Conservation (phyloP, 2,113 vertebrate genomes). For the Lycaon pictus region DNA sequence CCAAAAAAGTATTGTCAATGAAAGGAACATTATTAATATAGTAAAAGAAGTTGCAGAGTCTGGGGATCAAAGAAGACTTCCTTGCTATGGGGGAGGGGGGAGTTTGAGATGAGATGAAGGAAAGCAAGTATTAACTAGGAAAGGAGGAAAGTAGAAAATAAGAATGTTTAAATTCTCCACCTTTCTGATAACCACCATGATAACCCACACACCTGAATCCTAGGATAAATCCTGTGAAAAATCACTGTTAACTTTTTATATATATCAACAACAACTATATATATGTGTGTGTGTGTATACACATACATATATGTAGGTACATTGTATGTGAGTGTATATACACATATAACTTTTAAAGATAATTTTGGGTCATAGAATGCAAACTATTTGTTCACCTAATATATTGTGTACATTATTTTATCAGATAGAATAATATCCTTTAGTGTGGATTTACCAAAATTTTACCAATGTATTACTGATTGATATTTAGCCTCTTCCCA, state of each 20-base stretch:
- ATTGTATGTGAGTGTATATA: background rate
- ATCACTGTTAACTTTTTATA: slow-evolving; percentile 25
- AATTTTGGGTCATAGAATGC: background rate
- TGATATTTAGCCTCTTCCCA: slow-evolving; percentile 20
- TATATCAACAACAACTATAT: background rate
- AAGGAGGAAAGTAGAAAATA: background rate
- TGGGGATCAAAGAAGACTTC: background rate
- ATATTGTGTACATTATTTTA: background rate
- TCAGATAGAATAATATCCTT: background rate
- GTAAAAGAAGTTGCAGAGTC: background rate
- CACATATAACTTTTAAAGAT: background rate
- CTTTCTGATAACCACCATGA: background rate
- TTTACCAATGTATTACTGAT: background rate
- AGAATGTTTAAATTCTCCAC: slow-evolving; percentile 26
- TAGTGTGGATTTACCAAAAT: slow-evolving; percentile 24
- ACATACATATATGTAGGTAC: background rate
- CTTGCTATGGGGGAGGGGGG: background rate
- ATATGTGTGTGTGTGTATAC: background rate
- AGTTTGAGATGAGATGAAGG: slow-evolving; percentile 7
- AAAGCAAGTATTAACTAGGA: background rate
- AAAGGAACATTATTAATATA: background rate
- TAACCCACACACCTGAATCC: background rate
- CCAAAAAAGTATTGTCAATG: background rate
- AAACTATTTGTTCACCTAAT: slow-evolving; percentile 39
- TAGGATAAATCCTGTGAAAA: background rate